Evolutionary conservation across 2,797 vertebrate genomes (phyloP), one percentile per base, ranked within the genome.

Genomic region (Cheracebus regulus): DNA sequence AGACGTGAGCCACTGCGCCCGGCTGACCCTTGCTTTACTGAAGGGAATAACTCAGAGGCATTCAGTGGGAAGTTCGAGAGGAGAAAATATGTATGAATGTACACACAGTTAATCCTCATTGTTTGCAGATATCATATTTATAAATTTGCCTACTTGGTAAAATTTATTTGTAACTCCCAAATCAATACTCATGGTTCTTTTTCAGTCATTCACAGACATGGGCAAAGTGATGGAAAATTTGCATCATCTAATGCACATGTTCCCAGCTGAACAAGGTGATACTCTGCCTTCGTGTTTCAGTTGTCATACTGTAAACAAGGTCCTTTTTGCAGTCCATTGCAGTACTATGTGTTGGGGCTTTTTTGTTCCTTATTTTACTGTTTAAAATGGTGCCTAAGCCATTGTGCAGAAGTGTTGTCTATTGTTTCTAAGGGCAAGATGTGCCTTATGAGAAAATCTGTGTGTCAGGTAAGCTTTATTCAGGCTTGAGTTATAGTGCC

Each of bases 111-210:
- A 84, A 84, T 90, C 19, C 33, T 96, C 17, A 46, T 87, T 89
- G 78, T 82, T 88, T 73, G 24, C 72, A 94, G 76, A 46, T 92
- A 76, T 92, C 50, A 57, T 90, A 75, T 70, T 90, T 88, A 30
- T 90, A 67, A 92, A 90, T 92, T 90, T 50, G 24, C 78, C 50
- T 88, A 44, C 70, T 50, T 50, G 48, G 9, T 86, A 72, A 76
- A 61, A 64, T 88, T 67, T 90, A 46, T 93, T 80, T 85, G 44
- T 61, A 92, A 79, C 14, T 39, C 36, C n/a, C 14, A 55, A 75
- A 76, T 95, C 55, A 95, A 30, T 57, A 70, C 70, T 95, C 11
- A 6, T 36, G 67, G 11, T 75, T 8, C 36, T 93, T 96, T 97
- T 70, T 89, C 4, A 41, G 83, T 78, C 55, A 80, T 88, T 95